Evolutionary conservation across 2,888 invertebrate species (phyloP).

Genomic region (Heliothis peltigera): DNA sequence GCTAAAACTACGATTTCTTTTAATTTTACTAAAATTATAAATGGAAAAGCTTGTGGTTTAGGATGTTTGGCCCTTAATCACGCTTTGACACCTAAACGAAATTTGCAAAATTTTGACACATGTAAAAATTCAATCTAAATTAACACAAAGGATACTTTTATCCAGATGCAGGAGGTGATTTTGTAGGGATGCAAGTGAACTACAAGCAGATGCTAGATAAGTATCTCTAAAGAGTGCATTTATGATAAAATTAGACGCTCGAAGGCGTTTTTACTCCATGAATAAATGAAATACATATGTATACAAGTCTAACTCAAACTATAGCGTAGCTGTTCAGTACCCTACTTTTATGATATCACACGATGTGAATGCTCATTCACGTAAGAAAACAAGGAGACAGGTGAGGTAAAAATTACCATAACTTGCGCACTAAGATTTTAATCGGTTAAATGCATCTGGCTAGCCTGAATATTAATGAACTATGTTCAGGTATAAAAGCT

Average conservation of each 20-base stretch:
- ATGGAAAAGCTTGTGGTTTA: too few relatives aligned
- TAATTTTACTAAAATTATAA: too few relatives aligned
- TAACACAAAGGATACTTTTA: too few relatives aligned
- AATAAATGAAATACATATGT: neutral
- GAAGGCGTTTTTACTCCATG: too few relatives aligned
- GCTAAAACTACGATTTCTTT: too few relatives aligned
- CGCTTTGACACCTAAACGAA: too few relatives aligned
- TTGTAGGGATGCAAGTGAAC: too few relatives aligned
- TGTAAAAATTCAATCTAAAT: too few relatives aligned
- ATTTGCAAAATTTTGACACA: too few relatives aligned
- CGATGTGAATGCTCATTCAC: conserved; percentile 10
- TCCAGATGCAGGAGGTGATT: too few relatives aligned
- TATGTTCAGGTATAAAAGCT: conserved; percentile 32
- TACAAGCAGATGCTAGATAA: too few relatives aligned
- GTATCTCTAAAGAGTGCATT: neutral
- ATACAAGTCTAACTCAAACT: neutral
- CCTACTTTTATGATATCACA: neutral
- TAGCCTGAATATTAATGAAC: conserved; percentile 38
- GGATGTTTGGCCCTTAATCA: too few relatives aligned
- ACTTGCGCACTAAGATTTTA: conserved; percentile 14
- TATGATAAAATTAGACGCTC: neutral
- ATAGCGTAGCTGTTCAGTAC: neutral
- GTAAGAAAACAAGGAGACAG: conserved; percentile 36
- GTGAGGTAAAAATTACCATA: conserved; percentile 25
- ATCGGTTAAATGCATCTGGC: conserved; percentile 6